Evolutionary conservation across 2,113 vertebrate genomes (phyloP).

Genomic region (Mellivora capensis): DNA sequence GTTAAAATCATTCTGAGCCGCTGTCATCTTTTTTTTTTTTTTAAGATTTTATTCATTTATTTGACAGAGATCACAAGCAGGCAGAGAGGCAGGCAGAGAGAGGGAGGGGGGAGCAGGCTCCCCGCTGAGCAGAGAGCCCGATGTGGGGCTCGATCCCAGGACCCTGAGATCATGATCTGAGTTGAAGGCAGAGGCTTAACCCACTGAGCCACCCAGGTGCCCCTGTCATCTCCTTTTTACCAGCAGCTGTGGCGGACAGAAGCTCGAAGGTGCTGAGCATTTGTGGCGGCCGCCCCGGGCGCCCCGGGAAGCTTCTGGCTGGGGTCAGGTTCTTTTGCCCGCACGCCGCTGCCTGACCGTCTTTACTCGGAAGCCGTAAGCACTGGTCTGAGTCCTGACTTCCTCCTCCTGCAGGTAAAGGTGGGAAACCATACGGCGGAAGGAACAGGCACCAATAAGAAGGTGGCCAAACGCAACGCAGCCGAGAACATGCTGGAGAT

Average conservation of each 20-base stretch:
- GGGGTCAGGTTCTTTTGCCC: neutral
- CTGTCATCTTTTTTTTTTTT: neutral
- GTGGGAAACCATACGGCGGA: constrained; percentile 93
- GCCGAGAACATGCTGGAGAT: constrained; percentile 98
- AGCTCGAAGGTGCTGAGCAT: neutral
- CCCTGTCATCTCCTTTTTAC: neutral
- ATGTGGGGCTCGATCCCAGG: too few relatives aligned
- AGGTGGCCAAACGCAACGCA: constrained; percentile 97
- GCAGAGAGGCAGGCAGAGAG: too few relatives aligned
- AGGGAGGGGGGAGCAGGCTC: too few relatives aligned
- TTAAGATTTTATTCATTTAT: too few relatives aligned
- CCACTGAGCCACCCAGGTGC: too few relatives aligned
- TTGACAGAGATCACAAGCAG: too few relatives aligned
- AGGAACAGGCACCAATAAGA: constrained; percentile 96
- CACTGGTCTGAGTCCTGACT: neutral
- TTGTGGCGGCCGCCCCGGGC: fast-evolving
- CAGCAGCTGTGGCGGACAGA: neutral
- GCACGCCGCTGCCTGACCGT: fast-evolving
- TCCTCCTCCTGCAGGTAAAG: constrained; percentile 86
- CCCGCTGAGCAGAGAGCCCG: too few relatives aligned
- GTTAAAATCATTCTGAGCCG: neutral
- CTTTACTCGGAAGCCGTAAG: neutral
- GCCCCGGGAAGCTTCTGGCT: neutral
- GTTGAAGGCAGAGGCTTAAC: too few relatives aligned
- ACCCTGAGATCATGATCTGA: too few relatives aligned